phyloP scores from a whole-genome alignment of 92 coral and sea anemone species.

The Zoanthus gigantus region DNA sequence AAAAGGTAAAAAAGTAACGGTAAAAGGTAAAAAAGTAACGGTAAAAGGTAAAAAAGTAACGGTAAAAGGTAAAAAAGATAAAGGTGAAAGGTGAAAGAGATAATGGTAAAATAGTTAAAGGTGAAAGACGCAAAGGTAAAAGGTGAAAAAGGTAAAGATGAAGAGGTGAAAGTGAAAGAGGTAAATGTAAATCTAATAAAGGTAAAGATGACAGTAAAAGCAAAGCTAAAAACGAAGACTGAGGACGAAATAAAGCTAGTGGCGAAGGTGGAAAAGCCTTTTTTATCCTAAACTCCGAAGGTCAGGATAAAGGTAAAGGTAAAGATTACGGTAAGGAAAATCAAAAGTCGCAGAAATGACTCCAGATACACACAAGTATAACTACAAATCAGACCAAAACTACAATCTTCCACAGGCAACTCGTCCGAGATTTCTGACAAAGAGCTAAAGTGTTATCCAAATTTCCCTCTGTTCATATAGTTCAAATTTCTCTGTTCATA shows the following conservation, averaged over 20 bases:
- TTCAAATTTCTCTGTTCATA: too few relatives aligned
- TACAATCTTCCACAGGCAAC: too few relatives aligned
- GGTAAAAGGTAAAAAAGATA: background rate
- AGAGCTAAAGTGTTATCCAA: too few relatives aligned
- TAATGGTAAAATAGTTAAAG: background rate
- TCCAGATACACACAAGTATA: background rate
- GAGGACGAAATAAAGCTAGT: too few relatives aligned
- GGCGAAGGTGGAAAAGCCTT: too few relatives aligned
- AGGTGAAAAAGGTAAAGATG: background rate
- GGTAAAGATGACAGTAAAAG: background rate
- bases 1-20: background rate
- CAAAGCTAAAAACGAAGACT: too few relatives aligned
- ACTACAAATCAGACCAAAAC: too few relatives aligned
- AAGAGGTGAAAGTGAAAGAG: background rate
- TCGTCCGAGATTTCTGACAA: too few relatives aligned
- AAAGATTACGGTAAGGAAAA: background rate
- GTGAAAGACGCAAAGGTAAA: background rate
- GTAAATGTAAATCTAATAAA: background rate
- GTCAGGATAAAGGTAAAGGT: background rate
- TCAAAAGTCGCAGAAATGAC: too few relatives aligned
- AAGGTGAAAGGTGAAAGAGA: too few relatives aligned
- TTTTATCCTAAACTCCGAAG: too few relatives aligned
- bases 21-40: background rate
- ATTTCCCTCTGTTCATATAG: too few relatives aligned
- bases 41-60: background rate